Percentiles rank a stretch among this genome's conserved stretches.
phyloP scores from a whole-genome alignment of 37 sponge, comb jelly and placozoan genomes.

The Tethya wilhelma region DNA sequence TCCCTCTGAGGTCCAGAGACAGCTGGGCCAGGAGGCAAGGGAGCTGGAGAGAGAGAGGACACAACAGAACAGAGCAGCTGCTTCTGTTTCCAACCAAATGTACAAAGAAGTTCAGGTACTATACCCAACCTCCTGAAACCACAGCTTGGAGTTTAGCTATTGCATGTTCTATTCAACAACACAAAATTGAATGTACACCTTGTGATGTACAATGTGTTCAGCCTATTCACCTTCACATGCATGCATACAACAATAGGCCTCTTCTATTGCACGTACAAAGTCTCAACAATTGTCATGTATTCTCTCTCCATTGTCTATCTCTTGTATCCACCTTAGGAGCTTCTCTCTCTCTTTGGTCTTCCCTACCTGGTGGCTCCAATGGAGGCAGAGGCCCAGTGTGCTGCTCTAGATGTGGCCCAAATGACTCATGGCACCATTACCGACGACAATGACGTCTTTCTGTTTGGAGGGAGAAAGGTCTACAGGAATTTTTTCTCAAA shows the following conservation, averaged over 20 bases:
- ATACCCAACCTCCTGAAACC: too few relatives aligned
- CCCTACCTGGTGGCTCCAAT: conserved; percentile 88
- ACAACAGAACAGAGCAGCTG: conserved; percentile 63
- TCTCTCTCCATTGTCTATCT: not conserved
- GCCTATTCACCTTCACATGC: not conserved
- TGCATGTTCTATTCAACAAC: not conserved
- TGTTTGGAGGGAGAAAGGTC: conserved; percentile 89
- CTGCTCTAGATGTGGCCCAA: conserved; percentile 67
- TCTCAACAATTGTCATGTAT: not conserved
- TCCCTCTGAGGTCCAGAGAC: conserved; percentile 16
- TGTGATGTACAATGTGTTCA: not conserved
- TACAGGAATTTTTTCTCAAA: conserved; percentile 91
- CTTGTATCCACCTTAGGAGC: conserved; percentile 65
- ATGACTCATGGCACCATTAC: conserved; percentile 88
- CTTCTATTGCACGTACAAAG: not conserved
- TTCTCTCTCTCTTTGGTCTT: conserved; percentile 88
- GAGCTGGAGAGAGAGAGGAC: conserved; percentile 58
- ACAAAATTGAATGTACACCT: not conserved
- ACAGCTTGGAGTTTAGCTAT: not conserved
- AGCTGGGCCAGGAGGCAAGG: conserved; percentile 42
- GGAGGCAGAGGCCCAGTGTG: conserved; percentile 99
- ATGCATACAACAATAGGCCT: not conserved
- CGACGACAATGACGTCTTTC: conserved; percentile 91
- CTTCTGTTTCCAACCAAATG: conserved; percentile 59
- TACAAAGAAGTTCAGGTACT: conserved; percentile 80